These are phyloP conservation scores for Labroides dimidiatus DNA, from an alignment of 2,797 vertebrate genomes.

Conservation along the genomic window DNA sequence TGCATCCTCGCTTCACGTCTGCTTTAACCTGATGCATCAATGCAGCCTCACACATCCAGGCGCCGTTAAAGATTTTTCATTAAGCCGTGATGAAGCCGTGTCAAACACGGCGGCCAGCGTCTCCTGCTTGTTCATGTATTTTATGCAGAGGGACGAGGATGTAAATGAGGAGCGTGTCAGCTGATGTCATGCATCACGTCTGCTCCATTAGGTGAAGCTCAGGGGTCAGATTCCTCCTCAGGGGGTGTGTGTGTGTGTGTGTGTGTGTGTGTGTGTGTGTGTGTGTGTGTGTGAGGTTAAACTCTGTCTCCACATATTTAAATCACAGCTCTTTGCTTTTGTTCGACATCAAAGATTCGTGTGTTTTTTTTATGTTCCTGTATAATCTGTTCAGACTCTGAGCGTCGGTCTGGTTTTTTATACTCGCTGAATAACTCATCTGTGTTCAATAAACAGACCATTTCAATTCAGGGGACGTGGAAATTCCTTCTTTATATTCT, in stretches of 20 bases:
- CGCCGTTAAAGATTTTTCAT: constrained; percentile 54
- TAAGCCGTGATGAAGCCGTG: constrained; percentile 38
- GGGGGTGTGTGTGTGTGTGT: neutral
- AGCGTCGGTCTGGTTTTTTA: constrained; percentile 8
- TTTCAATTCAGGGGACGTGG: neutral
- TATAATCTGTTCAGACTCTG: neutral
- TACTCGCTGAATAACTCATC: constrained; percentile 15
- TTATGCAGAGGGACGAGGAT: constrained; percentile 52
- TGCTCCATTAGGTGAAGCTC: constrained; percentile 37
- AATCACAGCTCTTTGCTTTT: neutral
- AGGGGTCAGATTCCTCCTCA: constrained; percentile 28
- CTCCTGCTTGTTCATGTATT: neutral
- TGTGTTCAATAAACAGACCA: constrained; percentile 16
- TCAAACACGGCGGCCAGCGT: constrained; percentile 4
- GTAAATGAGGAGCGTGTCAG: constrained; percentile 47
- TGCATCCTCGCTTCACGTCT: neutral
- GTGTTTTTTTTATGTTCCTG: constrained; percentile 3
- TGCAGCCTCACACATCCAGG: constrained; percentile 52
- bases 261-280: neutral
- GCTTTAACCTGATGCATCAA: constrained; percentile 51
- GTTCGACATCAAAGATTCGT: constrained; percentile 17
- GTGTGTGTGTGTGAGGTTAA: constrained; percentile 1
- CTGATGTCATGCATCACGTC: constrained; percentile 25
- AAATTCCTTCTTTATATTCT: neutral
- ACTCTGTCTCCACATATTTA: neutral